Base-by-base conservation (phyloP, 2,113 vertebrate species). In the Xiphias gladius region DNA sequence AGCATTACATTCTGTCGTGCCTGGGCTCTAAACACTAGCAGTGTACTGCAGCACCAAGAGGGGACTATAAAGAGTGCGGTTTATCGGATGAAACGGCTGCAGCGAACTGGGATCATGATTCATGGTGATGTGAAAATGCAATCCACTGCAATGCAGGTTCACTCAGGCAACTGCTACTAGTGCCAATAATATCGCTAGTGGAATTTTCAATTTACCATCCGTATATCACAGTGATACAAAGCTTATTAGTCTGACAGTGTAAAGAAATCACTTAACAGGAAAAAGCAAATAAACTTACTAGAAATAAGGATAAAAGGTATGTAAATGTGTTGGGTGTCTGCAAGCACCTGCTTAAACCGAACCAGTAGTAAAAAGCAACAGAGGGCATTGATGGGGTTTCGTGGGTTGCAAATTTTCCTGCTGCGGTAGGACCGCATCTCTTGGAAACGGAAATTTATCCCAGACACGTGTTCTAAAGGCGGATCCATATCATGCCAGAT, bases 111-210 rank as follows among this genome's bases (percentile, higher is more conserved):
- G 58, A 72, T 84, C 55, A 26, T 70, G 75, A 89, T 72, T 86
- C 79, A 76, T 48, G 70, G 61, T 11, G 19, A 77, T 70, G 84
- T 80, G 55, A 82, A 80, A 84, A 70, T 7, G 65, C 80, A 88
- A 88, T 85, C 79, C 75, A 81, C 73, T 82, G 88, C 86, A 86
- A 86, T 67, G 64, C 32, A 17, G 50, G 64, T 68, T 84, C 72
- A 72, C 41, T 55, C 72, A 37, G 66, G 19, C 11, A 64, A 7
- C 58, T 52, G 72, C 22, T n/a, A 0, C 72, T 17, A n/a, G 7
- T 16, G 19, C 2, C 59, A 55, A n/a, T 65, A 43, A 73, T 28
- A 14, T n/a, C 7, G 11, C 50, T 54, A 41, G 5, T 50, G 48
- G 19, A 52, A 28, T 46, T 26, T 26, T 52, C 46, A 16, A 3